Conservation (phyloP, 1,140 invertebrate genomes). For the Calliphora vicina region DNA sequence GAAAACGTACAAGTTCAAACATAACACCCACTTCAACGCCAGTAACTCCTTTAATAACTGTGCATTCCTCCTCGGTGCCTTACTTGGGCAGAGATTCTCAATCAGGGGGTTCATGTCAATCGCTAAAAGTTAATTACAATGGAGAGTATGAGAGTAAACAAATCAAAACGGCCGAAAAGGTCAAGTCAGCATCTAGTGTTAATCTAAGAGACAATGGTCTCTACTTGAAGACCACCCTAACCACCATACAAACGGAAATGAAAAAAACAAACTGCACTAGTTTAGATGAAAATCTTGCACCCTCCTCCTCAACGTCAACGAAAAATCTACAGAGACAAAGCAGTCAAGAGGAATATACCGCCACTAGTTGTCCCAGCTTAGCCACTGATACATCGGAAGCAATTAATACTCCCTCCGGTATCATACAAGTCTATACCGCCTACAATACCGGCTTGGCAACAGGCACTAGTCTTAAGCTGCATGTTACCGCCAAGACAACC, state of each 20-base stretch:
- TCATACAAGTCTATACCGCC: constrained; percentile 89
- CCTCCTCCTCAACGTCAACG: constrained; percentile 44
- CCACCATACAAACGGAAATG: constrained; percentile 47
- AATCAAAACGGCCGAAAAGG: constrained; percentile 36
- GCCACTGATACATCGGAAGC: constrained; percentile 45
- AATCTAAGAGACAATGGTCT: constrained; percentile 63
- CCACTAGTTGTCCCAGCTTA: constrained; percentile 53
- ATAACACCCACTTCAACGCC: constrained; percentile 47
- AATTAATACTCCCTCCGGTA: constrained; percentile 62
- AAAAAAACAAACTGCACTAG: constrained; percentile 40
- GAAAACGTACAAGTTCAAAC: constrained; percentile 65
- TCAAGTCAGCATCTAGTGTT: constrained; percentile 53
- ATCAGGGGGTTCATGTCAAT: constrained; percentile 65
- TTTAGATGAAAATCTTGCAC: constrained; percentile 37
- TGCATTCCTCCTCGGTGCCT: constrained; percentile 56
- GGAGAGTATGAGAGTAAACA: constrained; percentile 67
- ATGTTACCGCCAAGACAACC: constrained; percentile 89
- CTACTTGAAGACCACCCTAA: constrained; percentile 63
- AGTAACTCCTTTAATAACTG: constrained; percentile 49
- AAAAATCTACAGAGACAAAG: constrained; percentile 54
- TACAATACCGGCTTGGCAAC: constrained; percentile 92
- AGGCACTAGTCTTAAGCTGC: constrained; percentile 91
- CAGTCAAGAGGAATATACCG: constrained; percentile 54
- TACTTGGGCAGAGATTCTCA: constrained; percentile 66
- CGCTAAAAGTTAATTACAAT: constrained; percentile 48